Conservation (phyloP, 64 coral and sea anemone genomes). For the Pocillopora verrucosa region DNA sequence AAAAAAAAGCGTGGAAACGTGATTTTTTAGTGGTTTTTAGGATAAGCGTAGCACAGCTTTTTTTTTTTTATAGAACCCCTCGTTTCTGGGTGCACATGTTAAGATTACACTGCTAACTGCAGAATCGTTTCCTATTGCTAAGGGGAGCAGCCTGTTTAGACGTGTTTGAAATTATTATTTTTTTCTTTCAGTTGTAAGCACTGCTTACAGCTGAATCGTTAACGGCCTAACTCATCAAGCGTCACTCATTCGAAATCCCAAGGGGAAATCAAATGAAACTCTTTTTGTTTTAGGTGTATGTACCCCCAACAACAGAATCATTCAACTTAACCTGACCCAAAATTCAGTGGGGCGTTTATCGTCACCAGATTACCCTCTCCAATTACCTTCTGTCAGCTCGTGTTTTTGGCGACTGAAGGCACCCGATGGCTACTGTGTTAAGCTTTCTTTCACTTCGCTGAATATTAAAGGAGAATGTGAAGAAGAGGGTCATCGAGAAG, state of each 20-base stretch:
- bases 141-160: too few relatives aligned
- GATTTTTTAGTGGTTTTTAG: too few relatives aligned
- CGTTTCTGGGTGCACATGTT: too few relatives aligned
- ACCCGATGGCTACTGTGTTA: constrained; percentile 9
- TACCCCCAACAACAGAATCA: background rate
- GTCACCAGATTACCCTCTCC: constrained; percentile 38
- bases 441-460: constrained; percentile 3
- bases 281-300: constrained; percentile 15
- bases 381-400: background rate
- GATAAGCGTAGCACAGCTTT: too few relatives aligned
- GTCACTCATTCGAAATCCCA: background rate
- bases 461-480: constrained; percentile 14
- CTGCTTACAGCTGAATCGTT: too few relatives aligned
- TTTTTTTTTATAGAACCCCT: too few relatives aligned
- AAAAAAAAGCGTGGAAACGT: too few relatives aligned
- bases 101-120: too few relatives aligned
- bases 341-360: constrained; percentile 16
- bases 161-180: too few relatives aligned
- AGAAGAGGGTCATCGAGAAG: background rate
- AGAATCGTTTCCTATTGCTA: too few relatives aligned
- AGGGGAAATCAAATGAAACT: background rate
- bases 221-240: too few relatives aligned
- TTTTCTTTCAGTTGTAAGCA: too few relatives aligned
- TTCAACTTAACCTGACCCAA: constrained; percentile 13
- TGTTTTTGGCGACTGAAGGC: constrained; percentile 19